A percentile compares a stretch with the other conserved stretches of the same genome.
Evolutionary conservation across 2,113 vertebrate genomes (phyloP).

Genomic region (Centropus unirufus): DNA sequence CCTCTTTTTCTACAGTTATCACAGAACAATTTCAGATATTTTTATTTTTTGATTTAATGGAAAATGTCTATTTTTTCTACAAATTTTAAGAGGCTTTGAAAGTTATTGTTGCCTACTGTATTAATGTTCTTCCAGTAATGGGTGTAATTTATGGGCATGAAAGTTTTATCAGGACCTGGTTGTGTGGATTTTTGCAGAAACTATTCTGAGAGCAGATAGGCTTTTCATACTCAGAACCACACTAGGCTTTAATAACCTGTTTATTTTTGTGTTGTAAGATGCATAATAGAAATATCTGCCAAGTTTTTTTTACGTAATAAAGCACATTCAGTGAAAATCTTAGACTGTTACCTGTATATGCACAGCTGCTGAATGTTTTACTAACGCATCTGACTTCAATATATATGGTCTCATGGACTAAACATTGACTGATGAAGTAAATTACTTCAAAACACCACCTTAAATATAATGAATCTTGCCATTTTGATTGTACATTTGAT

Average conservation of each 20-base stretch:
- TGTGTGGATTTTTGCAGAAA: background rate
- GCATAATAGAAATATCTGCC: background rate
- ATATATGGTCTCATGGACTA: background rate
- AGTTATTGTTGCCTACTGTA: slow-evolving; percentile 46
- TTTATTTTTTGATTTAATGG: slow-evolving; percentile 72
- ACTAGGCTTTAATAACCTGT: background rate
- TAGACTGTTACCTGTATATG: background rate
- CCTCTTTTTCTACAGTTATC: slow-evolving; percentile 15
- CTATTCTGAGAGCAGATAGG: background rate
- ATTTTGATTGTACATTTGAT: background rate
- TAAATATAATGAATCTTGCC: background rate
- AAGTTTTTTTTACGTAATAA: background rate
- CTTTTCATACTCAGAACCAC: background rate
- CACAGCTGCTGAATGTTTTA: background rate
- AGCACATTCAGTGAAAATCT: background rate
- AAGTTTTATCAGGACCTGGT: background rate
- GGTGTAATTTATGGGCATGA: slow-evolving; percentile 7
- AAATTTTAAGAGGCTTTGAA: slow-evolving; percentile 63
- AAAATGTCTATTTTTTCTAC: slow-evolving; percentile 76
- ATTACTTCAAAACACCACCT: background rate
- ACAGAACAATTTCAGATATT: slow-evolving; percentile 27
- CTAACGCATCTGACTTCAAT: background rate
- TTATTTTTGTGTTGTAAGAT: background rate
- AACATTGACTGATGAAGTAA: background rate
- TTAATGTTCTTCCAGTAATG: slow-evolving; percentile 4